Conservation (phyloP, 2,797 vertebrate genomes). For the Pseudochirops corinnae region DNA sequence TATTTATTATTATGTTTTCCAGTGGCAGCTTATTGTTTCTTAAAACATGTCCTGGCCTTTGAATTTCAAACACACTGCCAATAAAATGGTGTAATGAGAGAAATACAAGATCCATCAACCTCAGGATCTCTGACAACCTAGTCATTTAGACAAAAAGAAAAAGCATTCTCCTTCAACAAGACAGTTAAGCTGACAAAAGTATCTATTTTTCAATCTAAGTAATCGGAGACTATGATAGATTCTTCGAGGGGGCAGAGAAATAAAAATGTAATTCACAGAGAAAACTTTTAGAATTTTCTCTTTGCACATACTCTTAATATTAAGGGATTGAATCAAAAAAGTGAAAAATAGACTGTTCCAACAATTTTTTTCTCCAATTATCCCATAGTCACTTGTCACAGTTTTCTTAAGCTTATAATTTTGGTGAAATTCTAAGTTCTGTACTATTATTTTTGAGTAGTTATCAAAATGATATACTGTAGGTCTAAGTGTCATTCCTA, state of each 20-base stretch:
- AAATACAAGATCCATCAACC: conserved; percentile 10
- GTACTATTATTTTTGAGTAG: background rate
- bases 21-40: conserved; percentile 37
- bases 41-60: conserved; percentile 51
- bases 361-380: background rate
- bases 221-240: conserved; percentile 4
- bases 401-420: conserved; percentile 11
- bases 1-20: conserved; percentile 27
- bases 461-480: background rate
- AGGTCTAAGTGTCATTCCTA: background rate
- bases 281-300: conserved; percentile 2
- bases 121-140: conserved; percentile 29
- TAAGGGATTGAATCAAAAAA: background rate
- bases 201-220: conserved; percentile 30
- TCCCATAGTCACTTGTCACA: background rate
- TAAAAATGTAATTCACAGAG: conserved; percentile 9
- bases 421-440: background rate
- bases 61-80: conserved; percentile 58
- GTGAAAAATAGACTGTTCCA: background rate
- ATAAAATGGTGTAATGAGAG: background rate
- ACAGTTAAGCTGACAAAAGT: conserved; percentile 43
- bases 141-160: conserved; percentile 37
- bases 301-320: background rate
- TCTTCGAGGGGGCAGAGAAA: background rate
- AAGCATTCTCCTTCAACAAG: conserved; percentile 5